Base-by-base conservation (phyloP, 2,888 invertebrate genomes). In the Epirrhoe alternata region DNA sequence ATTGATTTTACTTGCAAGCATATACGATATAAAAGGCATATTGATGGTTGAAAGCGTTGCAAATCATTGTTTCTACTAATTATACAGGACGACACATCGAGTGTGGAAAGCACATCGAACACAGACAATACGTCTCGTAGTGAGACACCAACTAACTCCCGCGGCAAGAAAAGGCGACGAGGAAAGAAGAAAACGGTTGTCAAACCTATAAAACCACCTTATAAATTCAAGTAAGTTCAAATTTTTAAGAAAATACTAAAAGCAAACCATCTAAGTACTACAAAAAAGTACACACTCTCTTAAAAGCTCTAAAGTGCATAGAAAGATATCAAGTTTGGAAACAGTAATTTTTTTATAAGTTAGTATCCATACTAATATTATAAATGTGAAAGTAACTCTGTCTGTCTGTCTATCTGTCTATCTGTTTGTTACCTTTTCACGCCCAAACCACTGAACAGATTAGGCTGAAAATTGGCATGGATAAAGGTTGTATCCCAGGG, bases 111-210 rank as follows among this genome's bases (percentile, higher is more conserved):
- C 82, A 96, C 96, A 30, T 96, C 96, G 3, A 96, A 96, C 17
- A 96, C 97, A 31, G 97, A 97, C 80, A 97, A 96, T 75, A 96
- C 96, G 47, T 96, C 96, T 57, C 93, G 97, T 51, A 97, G 97
- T 86, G 97, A 96, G 78, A 97, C 97, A 24, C 97, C 97, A 1
- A 96, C 96, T 10, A 95, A 95, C 72, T 94, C 95, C 53, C 92
- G 94, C 42, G 94, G 94, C 1, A 92, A 94, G 49, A 94, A 94
- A 80, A 93, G 94, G 10, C 83, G 94, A 70, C 90, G 95, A 52
- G 94, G 95, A 73, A 93, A 95, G 79, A 94, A 95, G 80, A 94
- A 95, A 79, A 85, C 90, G 12, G 87, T 89, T 24, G 61, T 68
- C 0, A 88, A 94, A 75, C 95, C 95, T 92, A 92, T 95, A 64